Conservation (phyloP, 1,140 invertebrate species). For the Sitodiplosis mosellana region DNA sequence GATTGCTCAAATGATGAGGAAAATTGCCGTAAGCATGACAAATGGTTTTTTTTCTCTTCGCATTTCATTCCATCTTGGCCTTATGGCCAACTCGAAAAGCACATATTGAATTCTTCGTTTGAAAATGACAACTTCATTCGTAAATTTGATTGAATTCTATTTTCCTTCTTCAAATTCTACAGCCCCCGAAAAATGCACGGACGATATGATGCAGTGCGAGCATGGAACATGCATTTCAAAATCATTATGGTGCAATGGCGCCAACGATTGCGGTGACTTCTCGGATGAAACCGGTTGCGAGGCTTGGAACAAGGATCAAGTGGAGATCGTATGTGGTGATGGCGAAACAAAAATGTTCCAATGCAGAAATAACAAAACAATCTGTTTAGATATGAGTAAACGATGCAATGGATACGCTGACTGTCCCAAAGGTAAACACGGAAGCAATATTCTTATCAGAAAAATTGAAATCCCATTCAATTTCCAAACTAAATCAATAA, state of each 20-base stretch:
- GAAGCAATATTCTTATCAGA: too few relatives aligned
- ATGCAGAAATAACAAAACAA: constrained; percentile 36
- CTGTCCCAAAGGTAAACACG: constrained; percentile 38
- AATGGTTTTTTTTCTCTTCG: constrained; percentile 2
- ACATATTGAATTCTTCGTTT: too few relatives aligned
- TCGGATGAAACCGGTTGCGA: constrained; percentile 30
- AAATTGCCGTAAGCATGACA: constrained; percentile 30
- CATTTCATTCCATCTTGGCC: background rate
- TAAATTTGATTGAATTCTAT: too few relatives aligned
- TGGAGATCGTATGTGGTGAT: background rate
- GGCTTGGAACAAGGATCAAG: constrained; percentile 7
- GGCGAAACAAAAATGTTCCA: constrained; percentile 21
- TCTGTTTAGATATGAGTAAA: constrained; percentile 24
- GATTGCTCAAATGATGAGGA: constrained; percentile 61
- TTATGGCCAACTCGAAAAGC: too few relatives aligned
- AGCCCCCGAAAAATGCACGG: constrained; percentile 12
- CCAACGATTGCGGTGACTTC: constrained; percentile 32
- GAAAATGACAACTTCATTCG: too few relatives aligned
- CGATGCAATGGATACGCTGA: constrained; percentile 50
- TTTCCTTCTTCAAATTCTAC: too few relatives aligned
- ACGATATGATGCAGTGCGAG: constrained; percentile 26
- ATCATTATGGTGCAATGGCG: constrained; percentile 27
- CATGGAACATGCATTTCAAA: constrained; percentile 29
- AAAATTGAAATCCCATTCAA: too few relatives aligned
- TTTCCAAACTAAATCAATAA: too few relatives aligned